Evolutionary conservation across 2,113 vertebrate species (phyloP), one percentile per base, ranked within the genome.

Genomic region (Natator depressus): DNA sequence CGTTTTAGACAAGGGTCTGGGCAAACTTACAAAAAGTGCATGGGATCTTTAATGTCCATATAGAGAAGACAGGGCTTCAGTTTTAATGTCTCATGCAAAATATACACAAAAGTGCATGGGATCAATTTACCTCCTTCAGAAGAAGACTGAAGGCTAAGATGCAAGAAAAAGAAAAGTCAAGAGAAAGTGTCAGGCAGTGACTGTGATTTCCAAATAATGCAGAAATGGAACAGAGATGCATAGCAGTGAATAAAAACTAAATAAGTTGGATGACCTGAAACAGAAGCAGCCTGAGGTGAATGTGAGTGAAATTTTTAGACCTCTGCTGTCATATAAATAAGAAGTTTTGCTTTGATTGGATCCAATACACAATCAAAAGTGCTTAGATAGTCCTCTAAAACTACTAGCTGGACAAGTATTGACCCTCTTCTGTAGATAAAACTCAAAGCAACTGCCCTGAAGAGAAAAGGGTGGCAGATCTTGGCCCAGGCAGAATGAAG

Each of bases 81-180:
- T 13, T 76, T 38, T 46, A 46, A 14, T 29, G 24, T 93, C 54
- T 54, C 55, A 89, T 31, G 24, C 79, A 46, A 91, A 72, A 81
- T 3, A 10, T 0, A 76, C 9, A 62, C 19, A 81, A 75, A 85
- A 85, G 16, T 87, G 16, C 31, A 55, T 35, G 29, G n/a, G n/a
- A 87, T 90, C 22, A 76, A 46, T 46, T 25, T 46, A 76, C 85
- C 19, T 80, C 42, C n/a, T 31, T 87, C 69, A 35, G 86, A 85
- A 94, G 50, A 90, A 85, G 35, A 20, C 6, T 24, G 83, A 82
- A 93, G 14, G 4, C n/a, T 42, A 84, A 87, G 31, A 69, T 29
- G 80, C 29, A 27, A 94, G 57, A 94, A 91, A 94, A 38, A 95
- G 93, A 89, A 84, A 49, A 69, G 16, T n/a, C 62, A 69, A 69